Base-by-base conservation (phyloP, 2,113 vertebrate genomes). In the human region DNA sequence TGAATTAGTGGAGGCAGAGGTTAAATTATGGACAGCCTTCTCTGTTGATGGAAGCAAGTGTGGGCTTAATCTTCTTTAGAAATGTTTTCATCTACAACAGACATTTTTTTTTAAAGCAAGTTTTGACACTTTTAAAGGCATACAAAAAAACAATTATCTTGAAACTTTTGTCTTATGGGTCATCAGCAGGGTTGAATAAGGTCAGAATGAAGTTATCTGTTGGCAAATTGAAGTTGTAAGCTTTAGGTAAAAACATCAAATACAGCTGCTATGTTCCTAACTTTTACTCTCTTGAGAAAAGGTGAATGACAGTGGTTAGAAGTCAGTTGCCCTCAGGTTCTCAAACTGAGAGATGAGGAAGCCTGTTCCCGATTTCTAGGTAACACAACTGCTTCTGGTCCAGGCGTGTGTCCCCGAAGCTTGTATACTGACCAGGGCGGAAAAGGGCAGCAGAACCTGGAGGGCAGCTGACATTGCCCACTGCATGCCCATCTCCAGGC, bases 351-450 rank as follows among this genome's bases (percentile, higher is more conserved):
- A n/a, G 27, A 70, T 8, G 8, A 92, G 30, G 75, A 22, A 50
- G 35, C 18, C 83, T 13, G 12, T 32, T 25, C 25, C 7, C 2
- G 17, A 22, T 48, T 55, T 81, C 43, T 64, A 5, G 73, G 10
- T 48, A 57, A 38, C 0, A 30, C 16, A 32, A 50, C 80, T 45
- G 8, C 43, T 82, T 64, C 70, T 32, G 45, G 5, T 23, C 87
- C 8, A 8, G 5, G 48, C 25, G 16, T 40, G 45, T 43, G 27
- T 40, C 70, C 12, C 52, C 3, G 57, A n/a, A 75, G 61, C 35
- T 55, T 6, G 0, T 6, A 4, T 9, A 5, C 40, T 22, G 70
- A 22, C 13, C 0, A 45, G 38, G 16, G 10, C 27, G 1, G 25
- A 57, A 23, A 57, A 48, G 2, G 2, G 18, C 11, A 22, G 25